These are phyloP conservation scores for Prosopocoilus inquinatus DNA, from an alignment of 2,888 invertebrate species.

Conservation along the genomic window DNA sequence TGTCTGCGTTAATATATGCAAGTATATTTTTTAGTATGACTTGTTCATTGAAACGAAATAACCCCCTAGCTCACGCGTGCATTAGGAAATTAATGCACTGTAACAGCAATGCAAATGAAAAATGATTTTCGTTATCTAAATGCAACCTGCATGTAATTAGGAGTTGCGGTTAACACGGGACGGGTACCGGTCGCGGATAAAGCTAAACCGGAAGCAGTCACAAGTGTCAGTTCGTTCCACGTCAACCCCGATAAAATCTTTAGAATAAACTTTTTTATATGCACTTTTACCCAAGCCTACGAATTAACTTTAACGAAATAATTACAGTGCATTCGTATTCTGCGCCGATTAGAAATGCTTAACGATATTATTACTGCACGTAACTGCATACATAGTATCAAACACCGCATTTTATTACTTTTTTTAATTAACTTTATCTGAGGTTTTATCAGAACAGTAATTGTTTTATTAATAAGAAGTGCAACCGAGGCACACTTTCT, in stretches of 20 bases:
- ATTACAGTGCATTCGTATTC: not conserved
- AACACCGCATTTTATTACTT: no score
- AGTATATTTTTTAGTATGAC: no score
- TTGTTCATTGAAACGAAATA: no score
- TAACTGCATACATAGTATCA: no score
- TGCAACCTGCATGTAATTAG: not conserved
- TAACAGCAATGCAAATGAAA: not conserved
- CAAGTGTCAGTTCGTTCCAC: constrained; percentile 21
- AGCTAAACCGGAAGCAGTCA: constrained; percentile 20
- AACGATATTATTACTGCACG: constrained; percentile 1
- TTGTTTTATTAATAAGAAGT: no score
- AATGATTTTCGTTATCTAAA: not conserved
- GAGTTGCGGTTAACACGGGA: constrained; percentile 5
- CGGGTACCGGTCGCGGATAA: constrained; percentile 11
- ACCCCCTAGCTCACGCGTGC: no score
- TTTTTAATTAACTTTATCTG: no score
- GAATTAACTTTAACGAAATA: constrained; percentile 1
- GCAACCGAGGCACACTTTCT: no score
- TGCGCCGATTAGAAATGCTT: not conserved
- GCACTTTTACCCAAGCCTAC: not conserved
- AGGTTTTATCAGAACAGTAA: no score
- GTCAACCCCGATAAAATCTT: constrained; percentile 19
- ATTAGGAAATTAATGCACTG: no score
- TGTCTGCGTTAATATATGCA: no score
- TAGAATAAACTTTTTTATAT: constrained; percentile 5